Base-by-base conservation (phyloP, 2,797 vertebrate species). In the Helicolenus hilgendorfi region DNA sequence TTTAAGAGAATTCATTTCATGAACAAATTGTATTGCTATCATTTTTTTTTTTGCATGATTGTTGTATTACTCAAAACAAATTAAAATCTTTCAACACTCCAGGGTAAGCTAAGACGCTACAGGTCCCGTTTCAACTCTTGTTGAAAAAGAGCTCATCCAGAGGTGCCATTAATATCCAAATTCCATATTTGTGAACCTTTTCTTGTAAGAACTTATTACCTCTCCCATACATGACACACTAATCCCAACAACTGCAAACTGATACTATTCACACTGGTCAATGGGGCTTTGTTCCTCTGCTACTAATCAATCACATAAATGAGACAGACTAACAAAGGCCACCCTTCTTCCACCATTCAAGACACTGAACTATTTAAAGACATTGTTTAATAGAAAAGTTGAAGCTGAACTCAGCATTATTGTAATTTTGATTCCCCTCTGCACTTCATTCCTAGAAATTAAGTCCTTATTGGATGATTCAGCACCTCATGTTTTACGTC, bases 251-350 rank as follows among this genome's bases (percentile, higher is more conserved):
- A 71, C 78, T 63, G 84, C 56, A 77, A 84, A 82, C 13, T 56
- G 81, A 89, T 68, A 86, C 64, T 31, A 31, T 85, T 88, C 49
- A 79, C 68, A 78, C 31, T 59, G 59, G 86, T 89, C 85, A 83
- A 85, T 81, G 78, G 2, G 38, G 82, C 31, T 79, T 53, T 49
- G 27, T 72, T 35, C 33, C 13, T 81, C 53, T 84, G 49, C 33
- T 73, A 58, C 53, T 70, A 53, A 89, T 84, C 59, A 75, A 24
- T 78, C 65, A 73, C 7, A 67, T 22, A 65, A 73, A 79, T 38
- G 33, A 75, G 45, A 72, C 20, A 11, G 33, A 13, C 20, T 62
- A 67, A 79, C 36, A 71, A 35, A 53, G 13, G 20, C 18, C 5
- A 11, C 3, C 31, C 27, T 8, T 20, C 24, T 38, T 7, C 13